These are phyloP conservation scores for Cherax quadricarinatus DNA, from an alignment of 1,140 invertebrate genomes.

Conservation along the genomic window DNA sequence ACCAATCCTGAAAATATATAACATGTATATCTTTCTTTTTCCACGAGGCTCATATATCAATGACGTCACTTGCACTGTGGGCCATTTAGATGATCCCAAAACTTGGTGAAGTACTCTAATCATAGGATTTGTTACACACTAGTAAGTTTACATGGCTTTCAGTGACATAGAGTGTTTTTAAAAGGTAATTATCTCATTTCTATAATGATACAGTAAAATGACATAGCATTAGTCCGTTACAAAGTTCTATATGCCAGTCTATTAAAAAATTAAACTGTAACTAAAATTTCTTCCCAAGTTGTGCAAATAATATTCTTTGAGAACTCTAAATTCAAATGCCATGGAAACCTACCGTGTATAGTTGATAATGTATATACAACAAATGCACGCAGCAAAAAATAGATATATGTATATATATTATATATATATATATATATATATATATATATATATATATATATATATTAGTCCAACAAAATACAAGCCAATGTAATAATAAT, in stretches of 20 bases:
- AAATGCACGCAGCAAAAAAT: conserved; percentile 72
- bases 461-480: conserved; percentile 71
- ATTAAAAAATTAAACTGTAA: not conserved
- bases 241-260: not conserved
- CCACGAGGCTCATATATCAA: conserved; percentile 53
- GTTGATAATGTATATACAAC: conserved; percentile 69
- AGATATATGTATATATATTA: conserved; percentile 70
- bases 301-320: conserved; percentile 15
- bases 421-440: conserved; percentile 69
- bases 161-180: not conserved
- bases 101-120: conserved; percentile 70
- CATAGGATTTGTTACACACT: conserved; percentile 67
- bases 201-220: not conserved
- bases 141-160: conserved; percentile 58
- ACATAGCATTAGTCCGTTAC: not conserved
- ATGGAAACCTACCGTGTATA: conserved; percentile 59
- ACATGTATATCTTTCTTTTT: conserved; percentile 47
- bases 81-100: conserved; percentile 45
- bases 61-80: conserved; percentile 53
- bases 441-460: conserved; percentile 66
- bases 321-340: conserved; percentile 23
- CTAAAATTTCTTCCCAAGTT: conserved; percentile 8
- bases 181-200: not conserved
- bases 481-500: conserved; percentile 68
- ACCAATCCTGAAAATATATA: conserved; percentile 71